Base-by-base conservation (phyloP, 2,888 invertebrate species). In the Drosophila glabriapex region DNA sequence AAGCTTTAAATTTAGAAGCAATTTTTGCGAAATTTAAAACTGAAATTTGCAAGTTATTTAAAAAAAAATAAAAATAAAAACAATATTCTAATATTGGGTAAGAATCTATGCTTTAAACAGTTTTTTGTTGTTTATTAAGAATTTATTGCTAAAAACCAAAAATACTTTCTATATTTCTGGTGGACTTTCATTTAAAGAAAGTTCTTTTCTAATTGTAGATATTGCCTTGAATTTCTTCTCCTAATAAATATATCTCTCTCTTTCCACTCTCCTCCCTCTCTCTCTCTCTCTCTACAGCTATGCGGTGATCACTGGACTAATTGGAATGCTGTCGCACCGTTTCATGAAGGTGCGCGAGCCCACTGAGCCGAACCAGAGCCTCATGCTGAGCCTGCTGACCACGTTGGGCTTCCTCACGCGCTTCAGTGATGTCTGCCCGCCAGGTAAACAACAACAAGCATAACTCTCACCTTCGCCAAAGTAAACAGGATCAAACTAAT, bases 291-390 rank as follows among this genome's bases (percentile, higher is more conserved):
- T 80, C 0, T 29, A 19, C 95, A 97, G 97, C 92, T 97, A 97
- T 92, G 94, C 96, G 25, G 96, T 97, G 68, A 95, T 96, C 85
- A 95, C 96, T 56, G 97, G 97, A 35, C 94, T 97, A n/a, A 95
- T 97, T 68, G 97, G 97, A 91, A 95, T 96, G 79, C 94, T 97
- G 60, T 95, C 96, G 28, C 95, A 95, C 75, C 96, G 96, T 91
- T 96, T 96, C 92, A 94, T 95, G 85, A 95, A 95, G 82, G 95
- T 96, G 49, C 95, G 96, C 66, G 96, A 96, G 82, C 95, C 96
- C 14, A 95, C 93, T 75, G 93, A 94, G 75, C 89, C 90, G 80
- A 92, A 94, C 80, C 93, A 94, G 75, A 91, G 93, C 88, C 92
- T 93, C 68, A 91, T 94, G 68, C 80, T 94, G 61, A 93, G 93